phyloP scores from a whole-genome alignment of 2,113 vertebrate genomes.

The Hirundichthys speculiger region DNA sequence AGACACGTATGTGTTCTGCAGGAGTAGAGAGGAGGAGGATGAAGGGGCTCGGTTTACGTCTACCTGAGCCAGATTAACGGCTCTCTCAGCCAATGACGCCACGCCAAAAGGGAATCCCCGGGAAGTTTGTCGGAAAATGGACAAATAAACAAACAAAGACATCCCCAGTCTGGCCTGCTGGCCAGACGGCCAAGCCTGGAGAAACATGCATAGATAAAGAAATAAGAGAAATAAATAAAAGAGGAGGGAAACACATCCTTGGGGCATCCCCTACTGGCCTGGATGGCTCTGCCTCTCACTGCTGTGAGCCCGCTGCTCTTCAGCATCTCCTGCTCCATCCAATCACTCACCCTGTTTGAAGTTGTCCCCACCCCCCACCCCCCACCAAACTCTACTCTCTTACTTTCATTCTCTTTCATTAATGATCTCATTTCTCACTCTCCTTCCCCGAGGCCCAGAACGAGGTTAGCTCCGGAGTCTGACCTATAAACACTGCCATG shows the following conservation, averaged over 20 bases:
- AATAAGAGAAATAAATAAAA: constrained; percentile 80
- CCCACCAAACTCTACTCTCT: constrained; percentile 47
- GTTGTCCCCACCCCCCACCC: constrained; percentile 53
- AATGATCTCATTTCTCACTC: constrained; percentile 77
- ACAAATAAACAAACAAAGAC: constrained; percentile 55
- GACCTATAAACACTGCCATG: constrained; percentile 77
- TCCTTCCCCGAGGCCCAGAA: constrained; percentile 69
- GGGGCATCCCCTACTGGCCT: constrained; percentile 75
- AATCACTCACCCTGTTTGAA: constrained; percentile 72
- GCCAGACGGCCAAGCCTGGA: constrained; percentile 61
- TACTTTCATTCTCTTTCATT: constrained; percentile 74
- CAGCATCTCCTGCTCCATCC: constrained; percentile 50
- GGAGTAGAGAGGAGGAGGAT: constrained; percentile 12
- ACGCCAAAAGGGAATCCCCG: constrained; percentile 65
- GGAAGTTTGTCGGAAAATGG: constrained; percentile 46
- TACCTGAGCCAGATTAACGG: constrained; percentile 60
- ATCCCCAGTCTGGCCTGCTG: constrained; percentile 42
- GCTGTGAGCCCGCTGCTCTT: constrained; percentile 25
- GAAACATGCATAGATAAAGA: constrained; percentile 75
- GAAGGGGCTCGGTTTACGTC: constrained; percentile 33
- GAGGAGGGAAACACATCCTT: constrained; percentile 76
- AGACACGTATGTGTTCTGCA: not conserved
- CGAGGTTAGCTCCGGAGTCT: constrained; percentile 66
- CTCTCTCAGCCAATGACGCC: constrained; percentile 62
- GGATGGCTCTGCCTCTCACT: constrained; percentile 55